A percentile compares a stretch with the other conserved stretches of the same genome.
These are phyloP conservation scores for Labeo rohita DNA, from an alignment of 2,113 vertebrate genomes.

Conservation along the genomic window DNA sequence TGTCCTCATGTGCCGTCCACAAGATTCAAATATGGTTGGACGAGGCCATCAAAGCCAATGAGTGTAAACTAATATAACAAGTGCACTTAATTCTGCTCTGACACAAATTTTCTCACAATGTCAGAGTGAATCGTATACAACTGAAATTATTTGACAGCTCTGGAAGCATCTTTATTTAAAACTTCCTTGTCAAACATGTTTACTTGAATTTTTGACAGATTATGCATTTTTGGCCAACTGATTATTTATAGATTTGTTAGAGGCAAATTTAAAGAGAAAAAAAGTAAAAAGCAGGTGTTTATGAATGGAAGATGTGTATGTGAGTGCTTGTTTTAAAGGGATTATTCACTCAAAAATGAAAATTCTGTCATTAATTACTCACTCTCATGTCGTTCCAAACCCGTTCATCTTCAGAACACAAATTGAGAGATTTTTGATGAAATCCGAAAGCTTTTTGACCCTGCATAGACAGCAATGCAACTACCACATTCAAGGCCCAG, in stretches of 20 bases:
- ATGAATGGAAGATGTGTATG: neutral
- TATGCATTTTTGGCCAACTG: neutral
- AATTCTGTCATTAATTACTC: no score
- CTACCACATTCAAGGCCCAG: no score
- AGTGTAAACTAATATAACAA: constrained; percentile 17
- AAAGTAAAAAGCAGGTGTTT: neutral
- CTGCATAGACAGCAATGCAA: no score
- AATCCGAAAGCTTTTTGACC: no score
- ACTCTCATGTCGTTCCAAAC: no score
- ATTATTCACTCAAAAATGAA: no score
- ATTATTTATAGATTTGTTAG: constrained; percentile 15
- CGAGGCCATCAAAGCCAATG: neutral
- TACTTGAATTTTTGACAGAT: neutral
- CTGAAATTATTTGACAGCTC: neutral
- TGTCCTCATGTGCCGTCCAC: neutral
- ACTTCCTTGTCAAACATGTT: neutral
- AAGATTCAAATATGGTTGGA: neutral
- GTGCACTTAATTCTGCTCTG: constrained; percentile 30
- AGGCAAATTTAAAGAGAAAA: neutral
- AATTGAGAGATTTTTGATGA: no score
- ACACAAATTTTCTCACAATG: neutral
- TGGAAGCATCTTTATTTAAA: neutral
- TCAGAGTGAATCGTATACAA: neutral
- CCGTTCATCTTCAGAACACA: no score
- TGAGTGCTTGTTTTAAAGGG: neutral